phyloP scores from a whole-genome alignment of 2,113 vertebrate species.

The Tachysurus vachellii region DNA sequence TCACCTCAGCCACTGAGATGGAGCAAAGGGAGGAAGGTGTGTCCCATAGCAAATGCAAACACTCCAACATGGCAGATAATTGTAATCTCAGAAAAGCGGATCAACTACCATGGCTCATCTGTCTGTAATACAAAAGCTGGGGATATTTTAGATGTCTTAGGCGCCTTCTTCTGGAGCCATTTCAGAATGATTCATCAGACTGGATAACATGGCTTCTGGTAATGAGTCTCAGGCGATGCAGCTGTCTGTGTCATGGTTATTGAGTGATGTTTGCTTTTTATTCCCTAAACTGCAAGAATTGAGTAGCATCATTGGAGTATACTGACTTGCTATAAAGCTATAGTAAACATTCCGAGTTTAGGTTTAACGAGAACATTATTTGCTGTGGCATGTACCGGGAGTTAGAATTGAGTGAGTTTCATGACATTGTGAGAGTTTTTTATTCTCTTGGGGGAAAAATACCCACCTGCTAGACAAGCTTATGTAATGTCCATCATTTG shows the following conservation, averaged over 20 bases:
- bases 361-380: not conserved
- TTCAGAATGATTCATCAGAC: constrained; percentile 4
- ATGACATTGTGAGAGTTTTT: not conserved
- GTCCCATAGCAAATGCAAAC: not conserved
- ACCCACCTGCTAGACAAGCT: constrained; percentile 18
- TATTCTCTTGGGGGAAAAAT: not conserved
- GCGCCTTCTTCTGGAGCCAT: not conserved
- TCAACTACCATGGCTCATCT: not conserved
- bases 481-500: constrained; percentile 40
- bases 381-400: not conserved
- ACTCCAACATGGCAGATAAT: constrained; percentile 2
- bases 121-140: constrained; percentile 2
- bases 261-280: constrained; percentile 18
- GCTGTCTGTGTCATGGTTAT: constrained; percentile 5
- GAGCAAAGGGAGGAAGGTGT: constrained; percentile 14
- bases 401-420: not conserved
- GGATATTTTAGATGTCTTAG: constrained; percentile 15
- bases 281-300: not conserved
- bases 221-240: constrained; percentile 33
- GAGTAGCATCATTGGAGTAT: not conserved
- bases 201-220: constrained; percentile 26
- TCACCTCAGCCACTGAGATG: constrained; percentile 38
- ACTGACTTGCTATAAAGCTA: not conserved
- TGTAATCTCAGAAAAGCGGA: constrained; percentile 9
- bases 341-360: not conserved